phyloP scores from a whole-genome alignment of 2,888 invertebrate genomes.

The Chironomus tentans region DNA sequence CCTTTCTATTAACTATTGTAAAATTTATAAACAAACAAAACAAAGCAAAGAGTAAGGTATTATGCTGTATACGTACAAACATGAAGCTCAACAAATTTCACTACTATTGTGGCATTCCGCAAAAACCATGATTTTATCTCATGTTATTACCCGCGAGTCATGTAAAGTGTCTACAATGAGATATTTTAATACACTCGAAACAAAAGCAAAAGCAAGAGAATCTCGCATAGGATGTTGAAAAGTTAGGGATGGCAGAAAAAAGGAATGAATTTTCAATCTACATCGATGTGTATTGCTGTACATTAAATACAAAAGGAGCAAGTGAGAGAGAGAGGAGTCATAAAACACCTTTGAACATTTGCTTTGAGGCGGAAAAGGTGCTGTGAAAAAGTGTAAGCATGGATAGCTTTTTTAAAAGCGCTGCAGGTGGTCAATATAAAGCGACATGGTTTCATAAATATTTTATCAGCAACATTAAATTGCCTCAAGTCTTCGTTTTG shows the following conservation, averaged over 20 bases:
- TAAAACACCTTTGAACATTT: slow-evolving; percentile 7
- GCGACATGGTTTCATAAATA: slow-evolving; percentile 25
- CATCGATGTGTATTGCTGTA: not conserved
- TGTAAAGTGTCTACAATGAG: not conserved
- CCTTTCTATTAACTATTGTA: not conserved
- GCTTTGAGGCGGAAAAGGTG: not conserved
- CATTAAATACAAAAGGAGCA: not conserved
- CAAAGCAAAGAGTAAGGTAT: not conserved
- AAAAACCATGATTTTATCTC: too few species aligned
- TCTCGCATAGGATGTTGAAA: too few species aligned
- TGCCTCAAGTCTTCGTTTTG: slow-evolving; percentile 17
- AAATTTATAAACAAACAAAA: not conserved
- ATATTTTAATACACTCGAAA: not conserved
- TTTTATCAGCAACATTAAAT: slow-evolving; percentile 20
- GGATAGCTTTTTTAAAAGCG: slow-evolving; percentile 17
- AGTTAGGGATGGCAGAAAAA: not conserved
- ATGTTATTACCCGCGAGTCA: not conserved
- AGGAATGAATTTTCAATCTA: too few species aligned
- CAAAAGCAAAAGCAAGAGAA: too few species aligned
- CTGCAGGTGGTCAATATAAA: slow-evolving; percentile 26
- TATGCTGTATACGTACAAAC: too few species aligned
- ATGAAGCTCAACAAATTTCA: too few species aligned
- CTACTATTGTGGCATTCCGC: too few species aligned
- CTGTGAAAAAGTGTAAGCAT: not conserved
- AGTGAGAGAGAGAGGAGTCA: not conserved